Conservation (phyloP, 2,797 vertebrate species). For the Cyclura pinguis region DNA sequence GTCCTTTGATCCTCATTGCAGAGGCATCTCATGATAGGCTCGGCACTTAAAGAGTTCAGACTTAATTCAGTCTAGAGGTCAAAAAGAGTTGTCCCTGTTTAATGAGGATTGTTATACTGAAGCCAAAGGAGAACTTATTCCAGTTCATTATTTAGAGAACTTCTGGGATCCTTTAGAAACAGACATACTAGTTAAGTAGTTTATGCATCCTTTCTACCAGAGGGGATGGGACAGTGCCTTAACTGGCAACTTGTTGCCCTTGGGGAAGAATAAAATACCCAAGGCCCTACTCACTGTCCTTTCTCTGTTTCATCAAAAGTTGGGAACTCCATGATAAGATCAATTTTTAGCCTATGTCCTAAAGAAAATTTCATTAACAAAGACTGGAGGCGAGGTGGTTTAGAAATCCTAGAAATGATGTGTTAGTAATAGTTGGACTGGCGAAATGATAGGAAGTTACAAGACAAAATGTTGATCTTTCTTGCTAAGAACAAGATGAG, state of each 20-base stretch:
- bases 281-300: not conserved
- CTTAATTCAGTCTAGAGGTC: not conserved
- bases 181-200: not conserved
- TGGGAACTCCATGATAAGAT: not conserved
- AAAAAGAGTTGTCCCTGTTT: not conserved
- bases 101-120: not conserved
- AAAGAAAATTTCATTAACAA: not conserved
- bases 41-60: not conserved
- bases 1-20: not conserved
- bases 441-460: not conserved
- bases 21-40: not conserved
- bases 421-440: not conserved
- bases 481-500: not conserved
- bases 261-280: not conserved
- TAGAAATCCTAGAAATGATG: not conserved
- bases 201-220: not conserved
- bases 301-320: not conserved
- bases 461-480: not conserved
- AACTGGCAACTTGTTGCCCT: not conserved
- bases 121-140: not conserved
- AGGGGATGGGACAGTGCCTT: too few relatives aligned
- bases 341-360: not conserved
- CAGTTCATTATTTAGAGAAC: not conserved
- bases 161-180: not conserved
- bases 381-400: too few relatives aligned